Percentiles rank a stretch among this genome's conserved stretches.
These are phyloP conservation scores for Sclerurus mexicanus DNA, from an alignment of 2,113 vertebrate genomes.

Conservation along the genomic window DNA sequence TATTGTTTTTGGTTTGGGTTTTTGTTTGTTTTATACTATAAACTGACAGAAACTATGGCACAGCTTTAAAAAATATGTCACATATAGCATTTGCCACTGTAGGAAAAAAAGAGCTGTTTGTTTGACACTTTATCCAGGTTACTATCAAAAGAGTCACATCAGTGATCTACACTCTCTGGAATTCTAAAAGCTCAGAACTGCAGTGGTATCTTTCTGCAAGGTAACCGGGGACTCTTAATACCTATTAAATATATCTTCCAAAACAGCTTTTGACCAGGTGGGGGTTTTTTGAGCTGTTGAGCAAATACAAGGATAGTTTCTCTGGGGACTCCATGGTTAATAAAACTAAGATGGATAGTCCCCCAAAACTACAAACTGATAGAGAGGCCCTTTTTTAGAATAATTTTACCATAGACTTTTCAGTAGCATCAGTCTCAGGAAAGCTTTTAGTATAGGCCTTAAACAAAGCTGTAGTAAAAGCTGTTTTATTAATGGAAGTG, in stretches of 20 bases:
- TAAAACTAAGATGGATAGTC: background rate
- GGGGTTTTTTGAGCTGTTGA: background rate
- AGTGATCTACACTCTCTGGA: background rate
- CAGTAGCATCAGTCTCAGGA: background rate
- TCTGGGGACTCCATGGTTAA: background rate
- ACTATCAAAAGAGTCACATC: background rate
- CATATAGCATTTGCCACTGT: background rate
- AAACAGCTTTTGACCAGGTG: background rate
- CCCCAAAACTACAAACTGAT: background rate
- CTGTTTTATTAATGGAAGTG: background rate
- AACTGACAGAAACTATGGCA: background rate
- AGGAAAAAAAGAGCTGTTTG: background rate
- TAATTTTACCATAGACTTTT: background rate
- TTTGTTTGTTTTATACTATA: background rate
- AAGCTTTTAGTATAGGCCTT: background rate
- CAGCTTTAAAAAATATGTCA: background rate
- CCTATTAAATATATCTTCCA: background rate
- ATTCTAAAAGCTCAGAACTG: background rate
- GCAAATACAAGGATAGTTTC: slow-evolving; percentile 4
- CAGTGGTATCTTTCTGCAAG: background rate
- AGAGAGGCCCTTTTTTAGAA: background rate
- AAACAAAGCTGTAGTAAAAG: background rate
- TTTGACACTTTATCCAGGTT: background rate
- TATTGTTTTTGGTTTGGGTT: background rate
- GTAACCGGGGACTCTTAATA: background rate